Percentiles rank a stretch among this genome's conserved stretches.
Conservation (phyloP, 2,797 vertebrate genomes). For the Chrysocyon brachyurus region DNA sequence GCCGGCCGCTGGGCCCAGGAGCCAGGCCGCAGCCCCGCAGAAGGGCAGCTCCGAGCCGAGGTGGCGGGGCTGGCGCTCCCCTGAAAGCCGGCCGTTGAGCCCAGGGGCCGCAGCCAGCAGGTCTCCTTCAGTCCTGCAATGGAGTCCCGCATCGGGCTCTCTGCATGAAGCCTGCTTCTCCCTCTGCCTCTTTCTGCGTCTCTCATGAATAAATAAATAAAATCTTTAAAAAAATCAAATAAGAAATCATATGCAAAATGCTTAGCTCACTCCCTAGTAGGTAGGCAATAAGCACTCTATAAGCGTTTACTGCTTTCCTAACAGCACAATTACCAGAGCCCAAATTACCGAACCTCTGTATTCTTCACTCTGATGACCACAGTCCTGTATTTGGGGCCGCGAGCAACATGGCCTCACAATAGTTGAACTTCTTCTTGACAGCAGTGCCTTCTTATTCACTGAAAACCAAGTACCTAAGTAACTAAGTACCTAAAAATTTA, state of each 20-base stretch:
- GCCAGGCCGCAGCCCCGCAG: conserved; percentile 69
- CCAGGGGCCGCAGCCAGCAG: too few species aligned
- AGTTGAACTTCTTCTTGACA: background rate
- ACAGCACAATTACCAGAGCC: background rate
- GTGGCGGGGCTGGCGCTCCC: conserved; percentile 73
- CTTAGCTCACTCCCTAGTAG: background rate
- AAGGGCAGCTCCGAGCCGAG: conserved; percentile 72
- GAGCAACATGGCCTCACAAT: background rate
- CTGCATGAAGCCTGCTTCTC: too few species aligned
- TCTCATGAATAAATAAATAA: too few species aligned
- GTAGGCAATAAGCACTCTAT: background rate
- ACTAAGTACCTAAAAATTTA: background rate
- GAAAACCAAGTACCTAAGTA: conserved; percentile 7
- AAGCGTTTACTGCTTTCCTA: background rate
- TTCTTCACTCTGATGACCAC: background rate
- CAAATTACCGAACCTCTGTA: background rate
- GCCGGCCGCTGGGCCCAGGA: conserved; percentile 66
- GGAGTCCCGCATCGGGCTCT: too few species aligned
- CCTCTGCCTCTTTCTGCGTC: too few species aligned
- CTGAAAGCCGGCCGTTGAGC: conserved; percentile 58
- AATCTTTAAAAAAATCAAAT: too few species aligned
- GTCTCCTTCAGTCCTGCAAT: too few species aligned
- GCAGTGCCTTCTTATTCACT: background rate
- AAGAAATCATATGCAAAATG: background rate
- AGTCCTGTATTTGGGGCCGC: background rate